Evolutionary conservation across 2,888 invertebrate genomes (phyloP).

Genomic region (Mythimna albipuncta): DNA sequence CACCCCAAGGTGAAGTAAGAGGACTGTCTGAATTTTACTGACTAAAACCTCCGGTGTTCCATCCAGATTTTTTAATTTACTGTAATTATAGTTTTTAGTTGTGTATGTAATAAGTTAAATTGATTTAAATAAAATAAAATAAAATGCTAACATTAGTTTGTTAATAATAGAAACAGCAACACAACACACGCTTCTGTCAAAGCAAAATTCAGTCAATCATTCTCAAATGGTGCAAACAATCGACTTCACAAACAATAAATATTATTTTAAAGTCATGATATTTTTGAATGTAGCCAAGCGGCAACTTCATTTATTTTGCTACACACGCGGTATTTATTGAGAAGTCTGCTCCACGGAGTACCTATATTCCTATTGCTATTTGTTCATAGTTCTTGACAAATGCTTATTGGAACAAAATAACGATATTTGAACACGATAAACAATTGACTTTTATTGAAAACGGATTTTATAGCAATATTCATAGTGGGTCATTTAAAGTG

Average conservation of each 20-base stretch:
- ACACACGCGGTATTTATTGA: constrained; percentile 60
- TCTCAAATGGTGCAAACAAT: constrained; percentile 6
- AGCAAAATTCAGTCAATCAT: not conserved
- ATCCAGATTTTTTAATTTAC: no score
- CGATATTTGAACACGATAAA: constrained; percentile 5
- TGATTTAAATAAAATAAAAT: no score
- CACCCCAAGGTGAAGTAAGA: no score
- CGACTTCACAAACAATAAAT: constrained; percentile 23
- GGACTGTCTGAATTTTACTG: no score
- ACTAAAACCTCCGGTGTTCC: no score
- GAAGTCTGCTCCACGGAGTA: constrained; percentile 52
- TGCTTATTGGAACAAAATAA: constrained; percentile 59
- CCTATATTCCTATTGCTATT: constrained; percentile 66
- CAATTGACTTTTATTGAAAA: not conserved
- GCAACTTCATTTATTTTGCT: constrained; percentile 56
- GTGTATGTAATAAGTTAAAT: no score
- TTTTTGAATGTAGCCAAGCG: constrained; percentile 48
- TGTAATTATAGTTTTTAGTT: no score
- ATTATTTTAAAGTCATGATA: constrained; percentile 15
- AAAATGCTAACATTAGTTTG: no score
- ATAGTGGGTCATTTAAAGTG: no score
- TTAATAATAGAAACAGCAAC: no score
- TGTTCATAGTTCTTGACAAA: constrained; percentile 61
- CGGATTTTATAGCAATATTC: not conserved
- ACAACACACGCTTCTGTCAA: not conserved